A percentile compares a stretch with the other conserved stretches of the same genome.
phyloP scores from a whole-genome alignment of 1,140 invertebrate species.

The Cotesia glomerata region DNA sequence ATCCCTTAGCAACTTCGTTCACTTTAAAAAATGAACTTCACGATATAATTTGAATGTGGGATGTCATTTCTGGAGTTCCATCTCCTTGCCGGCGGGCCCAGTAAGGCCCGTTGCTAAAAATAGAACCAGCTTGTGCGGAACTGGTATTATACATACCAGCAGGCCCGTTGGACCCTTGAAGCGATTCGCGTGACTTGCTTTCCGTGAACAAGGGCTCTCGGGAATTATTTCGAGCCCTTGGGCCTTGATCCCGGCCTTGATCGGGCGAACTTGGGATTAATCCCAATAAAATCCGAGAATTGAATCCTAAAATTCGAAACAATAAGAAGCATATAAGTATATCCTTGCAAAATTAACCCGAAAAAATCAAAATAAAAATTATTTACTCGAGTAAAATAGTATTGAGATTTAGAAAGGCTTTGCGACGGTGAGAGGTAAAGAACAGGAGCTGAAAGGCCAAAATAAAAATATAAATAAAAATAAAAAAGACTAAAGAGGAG shows the following conservation, averaged over 20 bases:
- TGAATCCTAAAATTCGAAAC: no score
- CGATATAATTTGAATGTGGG: constrained; percentile 1
- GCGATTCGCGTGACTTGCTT: constrained; percentile 18
- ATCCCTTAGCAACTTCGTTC: no score
- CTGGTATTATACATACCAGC: no score
- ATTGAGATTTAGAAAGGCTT: neutral
- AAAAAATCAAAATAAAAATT: no score
- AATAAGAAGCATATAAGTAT: no score
- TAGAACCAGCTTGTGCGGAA: constrained; percentile 18
- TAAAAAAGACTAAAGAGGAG: constrained; percentile 8
- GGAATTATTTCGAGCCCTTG: constrained; percentile 21
- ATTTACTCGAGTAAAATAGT: neutral
- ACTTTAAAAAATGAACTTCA: neutral
- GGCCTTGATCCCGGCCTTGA: neutral
- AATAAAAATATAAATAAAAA: constrained; percentile 8
- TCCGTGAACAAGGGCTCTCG: constrained; percentile 11
- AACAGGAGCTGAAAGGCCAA: neutral
- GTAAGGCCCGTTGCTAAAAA: constrained; percentile 19
- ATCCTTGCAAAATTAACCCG: no score
- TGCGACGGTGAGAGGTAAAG: neutral
- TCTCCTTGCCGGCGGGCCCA: constrained; percentile 21
- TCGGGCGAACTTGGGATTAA: neutral
- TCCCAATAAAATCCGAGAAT: no score
- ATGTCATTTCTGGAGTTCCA: constrained; percentile 35
- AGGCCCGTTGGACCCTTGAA: constrained; percentile 17